A percentile compares a stretch with the other conserved stretches of the same genome.
Conservation (phyloP, 2,797 vertebrate species). For the Rhadinocentrus ornatus region DNA sequence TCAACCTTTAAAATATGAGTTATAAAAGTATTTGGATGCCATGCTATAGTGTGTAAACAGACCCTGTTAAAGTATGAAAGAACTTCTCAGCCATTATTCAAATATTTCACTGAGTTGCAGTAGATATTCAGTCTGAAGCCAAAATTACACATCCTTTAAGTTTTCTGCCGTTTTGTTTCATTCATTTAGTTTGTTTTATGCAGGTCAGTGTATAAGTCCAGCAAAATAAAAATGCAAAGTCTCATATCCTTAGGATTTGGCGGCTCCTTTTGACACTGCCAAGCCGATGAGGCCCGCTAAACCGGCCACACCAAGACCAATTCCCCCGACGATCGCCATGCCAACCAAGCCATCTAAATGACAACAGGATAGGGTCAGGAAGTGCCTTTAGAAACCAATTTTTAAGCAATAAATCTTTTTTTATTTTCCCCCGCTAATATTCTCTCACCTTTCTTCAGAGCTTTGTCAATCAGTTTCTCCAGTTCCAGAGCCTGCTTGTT, state of each 20-base stretch:
- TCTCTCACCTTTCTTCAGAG: constrained; percentile 90
- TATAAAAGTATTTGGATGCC: constrained; percentile 46
- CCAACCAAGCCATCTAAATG: constrained; percentile 90
- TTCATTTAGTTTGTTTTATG: constrained; percentile 27
- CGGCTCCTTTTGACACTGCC: constrained; percentile 88
- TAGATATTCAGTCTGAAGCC: constrained; percentile 25
- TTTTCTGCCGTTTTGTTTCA: constrained; percentile 20
- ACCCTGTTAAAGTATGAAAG: constrained; percentile 34
- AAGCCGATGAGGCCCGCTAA: constrained; percentile 91
- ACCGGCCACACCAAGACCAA: constrained; percentile 89
- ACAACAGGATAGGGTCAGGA: constrained; percentile 22
- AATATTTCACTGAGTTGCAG: constrained; percentile 21
- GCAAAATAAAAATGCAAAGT: constrained; percentile 13
- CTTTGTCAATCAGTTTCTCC: constrained; percentile 90
- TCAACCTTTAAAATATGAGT: constrained; percentile 10
- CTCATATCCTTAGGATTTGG: constrained; percentile 82
- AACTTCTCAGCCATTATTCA: constrained; percentile 22
- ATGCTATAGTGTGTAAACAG: constrained; percentile 28
- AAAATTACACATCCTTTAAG: constrained; percentile 22
- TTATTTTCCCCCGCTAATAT: background rate
- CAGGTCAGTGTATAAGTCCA: constrained; percentile 55
- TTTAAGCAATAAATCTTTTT: background rate
- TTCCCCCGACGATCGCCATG: constrained; percentile 93
- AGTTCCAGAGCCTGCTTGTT: constrained; percentile 91
- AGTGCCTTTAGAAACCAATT: background rate